Evolutionary conservation across 35 echinoderm and acorn worm genomes (phyloP).

Genomic region (Strongylocentrotus purpuratus): DNA sequence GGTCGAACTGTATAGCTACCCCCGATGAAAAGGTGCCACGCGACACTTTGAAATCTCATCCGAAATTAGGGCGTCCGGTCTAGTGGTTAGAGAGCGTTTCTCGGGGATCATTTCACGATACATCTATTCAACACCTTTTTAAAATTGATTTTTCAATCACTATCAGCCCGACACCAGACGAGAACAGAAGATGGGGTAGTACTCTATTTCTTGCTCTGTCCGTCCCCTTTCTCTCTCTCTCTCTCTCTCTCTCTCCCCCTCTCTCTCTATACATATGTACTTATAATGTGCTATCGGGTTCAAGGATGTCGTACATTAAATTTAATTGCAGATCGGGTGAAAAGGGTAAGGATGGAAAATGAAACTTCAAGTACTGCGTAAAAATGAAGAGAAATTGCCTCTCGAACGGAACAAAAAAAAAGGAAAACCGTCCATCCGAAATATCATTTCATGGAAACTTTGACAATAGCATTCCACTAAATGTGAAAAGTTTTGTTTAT

Average conservation of each 20-base stretch:
- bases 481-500: no score
- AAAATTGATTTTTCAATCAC: constrained; percentile 4
- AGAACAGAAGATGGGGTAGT: not conserved
- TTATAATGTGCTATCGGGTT: not conserved
- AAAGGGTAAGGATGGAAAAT: not conserved
- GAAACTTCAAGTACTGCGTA: not conserved
- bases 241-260: not conserved
- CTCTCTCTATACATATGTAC: not conserved
- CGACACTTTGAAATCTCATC: not conserved
- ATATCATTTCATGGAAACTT: not conserved
- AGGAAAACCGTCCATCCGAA: not conserved
- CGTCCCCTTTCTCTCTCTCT: not conserved
- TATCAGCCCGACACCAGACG: not conserved
- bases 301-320: not conserved
- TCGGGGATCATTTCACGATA: not conserved
- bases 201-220: not conserved
- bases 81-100: not conserved
- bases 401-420: not conserved
- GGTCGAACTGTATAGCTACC: not conserved
- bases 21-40: not conserved
- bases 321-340: not conserved
- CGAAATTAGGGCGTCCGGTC: not conserved
- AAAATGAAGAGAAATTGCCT: not conserved
- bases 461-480: no score
- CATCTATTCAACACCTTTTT: constrained; percentile 2